Base-by-base conservation (phyloP, 2,888 invertebrate genomes). In the Aromia moschata region DNA sequence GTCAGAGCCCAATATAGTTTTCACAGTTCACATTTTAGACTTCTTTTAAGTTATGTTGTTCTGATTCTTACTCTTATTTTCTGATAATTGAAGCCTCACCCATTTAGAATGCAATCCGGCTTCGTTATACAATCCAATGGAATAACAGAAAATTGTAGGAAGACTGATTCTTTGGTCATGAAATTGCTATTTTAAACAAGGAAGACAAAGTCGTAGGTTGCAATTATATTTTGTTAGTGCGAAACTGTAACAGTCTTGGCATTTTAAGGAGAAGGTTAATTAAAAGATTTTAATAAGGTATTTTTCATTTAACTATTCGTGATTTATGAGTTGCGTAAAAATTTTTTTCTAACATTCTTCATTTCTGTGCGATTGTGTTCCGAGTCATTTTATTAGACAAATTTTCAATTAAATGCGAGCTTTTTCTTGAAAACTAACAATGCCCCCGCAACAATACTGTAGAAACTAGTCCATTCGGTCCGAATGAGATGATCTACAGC, bases 91-190 rank as follows among this genome's bases (percentile, higher is more conserved):
- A 17, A 40, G 18, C n/a, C 11, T 18, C 41, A 4, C 41, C 41
- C 41, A 41, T 41, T 41, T 41, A 20, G 41, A 41, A 41, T 41
- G 4, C 12, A 1, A 18, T 17, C 11, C 12, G 2, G 11, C n/a
- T 7, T 33, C 33, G 37, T 49, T 49, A 14, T 49, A 37, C 37
- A 49, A 49, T 18, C 20, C 25, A 49, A 37, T 49, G 31, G 15
- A 37, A 18, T 37, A 49, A 12, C 37, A 20, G n/a, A n/a, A n/a
- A n/a, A n/a, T n/a, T n/a, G 14, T 37, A 20, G 9, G 14, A 37
- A 18, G 30, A 37, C 36, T 17, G 14, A 49, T 36, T 20, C 33
- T 2, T 14, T 37, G 9, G 20, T 31, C 47, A 49, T 37, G 47
- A 49, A 37, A 20, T 49, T 5, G 37, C 37, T 11, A 11, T 37